Conservation (phyloP, 1,140 invertebrate species). For the Brachionus sp. region DNA sequence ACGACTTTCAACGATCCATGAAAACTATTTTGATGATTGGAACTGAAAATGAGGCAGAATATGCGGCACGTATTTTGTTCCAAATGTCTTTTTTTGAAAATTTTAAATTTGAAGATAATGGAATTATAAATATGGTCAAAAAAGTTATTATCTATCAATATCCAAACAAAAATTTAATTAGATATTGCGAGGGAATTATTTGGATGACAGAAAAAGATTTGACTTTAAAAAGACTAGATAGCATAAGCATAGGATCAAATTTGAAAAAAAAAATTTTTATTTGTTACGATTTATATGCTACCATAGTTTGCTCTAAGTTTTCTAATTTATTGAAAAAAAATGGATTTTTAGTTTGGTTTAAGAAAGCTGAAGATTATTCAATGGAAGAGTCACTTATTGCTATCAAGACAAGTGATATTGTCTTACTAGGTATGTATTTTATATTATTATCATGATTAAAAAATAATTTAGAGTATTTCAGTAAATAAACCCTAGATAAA, state of each 20-base stretch:
- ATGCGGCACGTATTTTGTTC: background rate
- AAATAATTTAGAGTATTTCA: background rate
- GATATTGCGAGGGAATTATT: background rate
- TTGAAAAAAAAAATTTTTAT: background rate
- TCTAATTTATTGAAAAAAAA: background rate
- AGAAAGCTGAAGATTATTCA: background rate
- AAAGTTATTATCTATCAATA: background rate
- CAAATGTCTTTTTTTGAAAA: background rate
- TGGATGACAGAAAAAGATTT: background rate
- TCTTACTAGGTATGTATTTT: background rate
- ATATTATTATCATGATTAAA: background rate
- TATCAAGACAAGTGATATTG: background rate
- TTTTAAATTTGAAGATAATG: background rate
- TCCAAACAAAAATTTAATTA: background rate
- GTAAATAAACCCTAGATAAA: background rate
- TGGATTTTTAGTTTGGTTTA: background rate
- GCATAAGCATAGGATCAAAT: background rate
- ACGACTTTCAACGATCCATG: background rate
- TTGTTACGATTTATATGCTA: background rate
- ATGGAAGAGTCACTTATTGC: background rate
- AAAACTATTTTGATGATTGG: background rate
- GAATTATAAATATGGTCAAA: background rate
- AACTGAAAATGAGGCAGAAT: background rate
- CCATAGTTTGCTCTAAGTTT: background rate
- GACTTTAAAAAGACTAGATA: background rate